Conservation (phyloP, 2,888 invertebrate genomes). For the Saturnia japonica region DNA sequence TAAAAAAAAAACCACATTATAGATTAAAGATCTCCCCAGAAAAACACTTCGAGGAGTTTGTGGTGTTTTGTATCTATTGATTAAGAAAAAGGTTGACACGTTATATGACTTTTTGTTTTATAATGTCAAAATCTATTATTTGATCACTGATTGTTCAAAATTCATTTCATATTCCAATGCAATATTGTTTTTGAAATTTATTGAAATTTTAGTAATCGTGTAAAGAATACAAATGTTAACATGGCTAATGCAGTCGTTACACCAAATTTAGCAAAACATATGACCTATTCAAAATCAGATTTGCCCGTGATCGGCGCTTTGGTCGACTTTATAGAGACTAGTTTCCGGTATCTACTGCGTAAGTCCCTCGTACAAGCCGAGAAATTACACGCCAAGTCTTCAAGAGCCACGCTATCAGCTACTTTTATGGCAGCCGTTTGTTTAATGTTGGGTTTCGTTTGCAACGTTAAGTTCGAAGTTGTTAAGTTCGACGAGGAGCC, state of each 20-base stretch:
- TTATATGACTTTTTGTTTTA: not conserved
- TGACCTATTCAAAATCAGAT: constrained; percentile 61
- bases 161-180: not conserved
- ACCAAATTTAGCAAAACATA: constrained; percentile 42
- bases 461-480: constrained; percentile 71
- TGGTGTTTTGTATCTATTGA: not conserved
- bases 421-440: constrained; percentile 59
- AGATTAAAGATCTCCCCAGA: no score
- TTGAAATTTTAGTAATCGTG: constrained; percentile 7
- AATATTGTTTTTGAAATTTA: not conserved
- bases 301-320: constrained; percentile 64
- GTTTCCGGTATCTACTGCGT: constrained; percentile 51
- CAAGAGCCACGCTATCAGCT: constrained; percentile 52
- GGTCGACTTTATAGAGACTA: constrained; percentile 65
- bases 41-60: no score
- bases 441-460: constrained; percentile 55
- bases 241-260: constrained; percentile 41
- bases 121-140: not conserved
- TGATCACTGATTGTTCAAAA: not conserved
- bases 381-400: constrained; percentile 47
- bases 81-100: not conserved
- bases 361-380: constrained; percentile 57
- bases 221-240: constrained; percentile 10
- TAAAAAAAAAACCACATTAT: no score
- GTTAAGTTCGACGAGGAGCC: constrained; percentile 60